Base-by-base conservation (phyloP, 2,113 vertebrate species). In the Saguinus imperator region DNA sequence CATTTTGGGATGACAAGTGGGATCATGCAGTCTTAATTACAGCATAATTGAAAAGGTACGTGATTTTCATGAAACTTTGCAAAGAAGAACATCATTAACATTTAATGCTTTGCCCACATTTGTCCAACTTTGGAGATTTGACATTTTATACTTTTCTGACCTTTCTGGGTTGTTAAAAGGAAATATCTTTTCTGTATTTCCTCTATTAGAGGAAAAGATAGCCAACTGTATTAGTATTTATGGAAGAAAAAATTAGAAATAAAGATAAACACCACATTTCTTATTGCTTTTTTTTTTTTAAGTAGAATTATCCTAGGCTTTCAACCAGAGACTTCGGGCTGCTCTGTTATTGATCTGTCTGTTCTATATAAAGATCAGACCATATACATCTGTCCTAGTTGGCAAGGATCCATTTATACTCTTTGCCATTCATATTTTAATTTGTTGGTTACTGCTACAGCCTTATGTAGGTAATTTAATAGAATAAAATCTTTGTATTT, bases 61-160 rank as follows among this genome's bases (percentile, higher is more conserved):
- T 61, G 43, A 72, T 79, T 95, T 95, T 80, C 58, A 16, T 64
- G 64, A 93, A 89, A 58, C 35, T 87, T 90, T 87, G 20, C n/a
- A 95, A 43, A 40, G 25, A 75, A 91, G 40, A 25, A 52, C 70
- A 87, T 68, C 64, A 75, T 96, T 94, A 96, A 89, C 45, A 94
- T 96, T 93, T 93, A 80, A 61, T 94, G 32, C 17, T 87, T 93
- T 77, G 64, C 27, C 45, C 12, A 88, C 37, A 83, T 75, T 73
- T 89, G 84, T 68, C 45, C 29, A 89, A 18, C 76, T 77, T 95
- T 96, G 83, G 61, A 50, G 48, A 87, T 85, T 50, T 94, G 95
- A 95, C 58, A 88, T 98, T 96, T 97, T 73, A 66, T 66, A 89
- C 16, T 93, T 91, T 52, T 12, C 57, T 96, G 82, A 94, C 37